Base-by-base conservation (phyloP, 2,888 invertebrate species). In the Aphodius sticticus region DNA sequence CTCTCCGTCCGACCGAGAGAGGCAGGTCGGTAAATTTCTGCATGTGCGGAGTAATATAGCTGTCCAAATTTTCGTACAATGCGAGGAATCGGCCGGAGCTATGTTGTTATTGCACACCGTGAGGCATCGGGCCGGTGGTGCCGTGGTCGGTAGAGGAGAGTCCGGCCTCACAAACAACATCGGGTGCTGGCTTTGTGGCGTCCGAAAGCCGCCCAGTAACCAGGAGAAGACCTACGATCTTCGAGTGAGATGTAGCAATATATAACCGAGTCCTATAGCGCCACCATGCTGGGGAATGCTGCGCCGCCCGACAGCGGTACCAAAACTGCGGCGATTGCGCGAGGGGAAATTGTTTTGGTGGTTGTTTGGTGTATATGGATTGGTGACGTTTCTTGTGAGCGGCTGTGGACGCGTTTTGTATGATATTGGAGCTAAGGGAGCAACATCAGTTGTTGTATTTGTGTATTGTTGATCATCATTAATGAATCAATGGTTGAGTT, bases 161-260 rank as follows among this genome's bases (percentile, higher is more conserved):
- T 3, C 26, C 26, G 2, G 26, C 26, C 53, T 53, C 53, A 53
- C 53, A 53, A 53, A 53, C 53, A 53, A 53, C 53, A 53, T 53
- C 53, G 53, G 53, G 53, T 53, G 53, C 53, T 12, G 53, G 7
- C 53, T 53, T 53, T 53, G 53, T 53, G 53, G 53, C 53, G 53
- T 53, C 53, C 3, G 12, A 53, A 76, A 81, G 82, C 81, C 78
- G 74, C 77, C 78, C 78, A 77, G 79, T 78, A 53, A 53, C 79
- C 79, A 80, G 79, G 82, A 78, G 80, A 80, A 81, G 79, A 82
- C 81, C 81, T 76, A 81, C 82, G 83, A 82, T 81, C 82, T 80
- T 79, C 82, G 83, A 84, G 83, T 84, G 83, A 84, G 84, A 84
- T 84, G 84, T 84, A 85, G 83, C 80, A 83, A 84, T 84, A 84